Base-by-base conservation (phyloP, 1,140 invertebrate genomes). In the Pachypsylla venusta region DNA sequence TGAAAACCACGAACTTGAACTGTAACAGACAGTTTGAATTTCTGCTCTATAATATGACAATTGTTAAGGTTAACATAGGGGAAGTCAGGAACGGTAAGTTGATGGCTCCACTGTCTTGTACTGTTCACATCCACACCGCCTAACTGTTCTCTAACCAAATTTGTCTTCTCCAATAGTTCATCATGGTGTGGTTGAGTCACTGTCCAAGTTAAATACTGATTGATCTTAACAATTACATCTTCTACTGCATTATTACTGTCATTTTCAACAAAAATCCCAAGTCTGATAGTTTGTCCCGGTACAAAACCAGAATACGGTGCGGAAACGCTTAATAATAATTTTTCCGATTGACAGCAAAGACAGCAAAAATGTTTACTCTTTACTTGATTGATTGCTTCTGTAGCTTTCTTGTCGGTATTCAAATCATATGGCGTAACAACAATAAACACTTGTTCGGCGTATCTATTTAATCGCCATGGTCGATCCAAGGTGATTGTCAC, bases 381-480 rank as follows among this genome's bases (percentile, higher is more conserved):
- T 66, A 82, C 79, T 60, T 80, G 69, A 57, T 75, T 76, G 10
- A 80, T 74, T n/a, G 77, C 77, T 67, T 81, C 80, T n/a, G n/a
- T n/a, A n/a, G n/a, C n/a, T n/a, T n/a, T n/a, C n/a, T n/a, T n/a
- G n/a, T n/a, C n/a, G n/a, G n/a, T n/a, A n/a, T 92, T 93, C 56
- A 93, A 77, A 73, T 93, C 87, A 60, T 89, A 77, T 16, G 85
- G 81, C 63, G 84, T 81, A 22, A 90, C 80, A 13, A 93, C 84
- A 13, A 86, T 91, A 66, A 93, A 90, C 1, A 84, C 82, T 73
- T 81, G 81, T 74, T 90, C 90, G 53, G 80, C 81, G 65, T 89
- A 85, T 66, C 89, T 83, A 73, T 92, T 88, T 68, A 89, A 87
- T 60, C 86, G 86, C 88, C 87, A 91, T 39, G 87, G 87, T 24